Conservation (phyloP, 2,888 invertebrate genomes). For the Epistrophe eligans region DNA sequence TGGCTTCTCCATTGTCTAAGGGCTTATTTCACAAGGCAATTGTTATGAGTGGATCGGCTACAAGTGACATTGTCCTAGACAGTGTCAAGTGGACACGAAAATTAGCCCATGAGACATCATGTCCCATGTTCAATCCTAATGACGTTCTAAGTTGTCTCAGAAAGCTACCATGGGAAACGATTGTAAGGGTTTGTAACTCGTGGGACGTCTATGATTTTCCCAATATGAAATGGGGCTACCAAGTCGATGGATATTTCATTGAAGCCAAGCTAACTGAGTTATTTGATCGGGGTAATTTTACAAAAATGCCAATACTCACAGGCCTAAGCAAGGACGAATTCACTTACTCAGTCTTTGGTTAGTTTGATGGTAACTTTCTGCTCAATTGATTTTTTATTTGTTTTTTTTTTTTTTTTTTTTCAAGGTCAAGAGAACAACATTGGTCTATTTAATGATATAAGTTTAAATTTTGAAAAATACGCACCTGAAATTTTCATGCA, state of each 20-base stretch:
- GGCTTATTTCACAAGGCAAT: not conserved
- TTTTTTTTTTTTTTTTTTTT: not conserved
- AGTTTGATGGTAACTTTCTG: conserved; percentile 1
- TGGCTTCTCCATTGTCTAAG: not conserved
- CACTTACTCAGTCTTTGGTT: conserved; percentile 81
- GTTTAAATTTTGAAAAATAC: conserved; percentile 78
- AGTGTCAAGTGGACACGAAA: conserved; percentile 85
- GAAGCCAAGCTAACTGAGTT: conserved; percentile 85
- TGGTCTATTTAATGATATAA: conserved; percentile 79
- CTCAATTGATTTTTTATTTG: not conserved
- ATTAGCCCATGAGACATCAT: conserved; percentile 86
- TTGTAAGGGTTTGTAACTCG: conserved; percentile 77
- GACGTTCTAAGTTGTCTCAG: conserved; percentile 86
- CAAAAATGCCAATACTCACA: conserved; percentile 86
- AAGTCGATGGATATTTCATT: conserved; percentile 87
- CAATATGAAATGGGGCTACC: conserved; percentile 82
- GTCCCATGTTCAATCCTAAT: conserved; percentile 85
- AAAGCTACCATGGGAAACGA: conserved; percentile 77
- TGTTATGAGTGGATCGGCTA: conserved; percentile 85
- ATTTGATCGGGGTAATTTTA: conserved; percentile 85
- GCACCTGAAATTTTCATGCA: conserved; percentile 83
- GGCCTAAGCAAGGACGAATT: conserved; percentile 87
- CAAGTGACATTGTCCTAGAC: conserved; percentile 85
- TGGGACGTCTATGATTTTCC: conserved; percentile 79
- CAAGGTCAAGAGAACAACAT: conserved; percentile 77